Percentiles rank a stretch among this genome's conserved stretches.
These are phyloP conservation scores for Arctopsyche grandis DNA, from an alignment of 1,140 invertebrate genomes.

Conservation along the genomic window DNA sequence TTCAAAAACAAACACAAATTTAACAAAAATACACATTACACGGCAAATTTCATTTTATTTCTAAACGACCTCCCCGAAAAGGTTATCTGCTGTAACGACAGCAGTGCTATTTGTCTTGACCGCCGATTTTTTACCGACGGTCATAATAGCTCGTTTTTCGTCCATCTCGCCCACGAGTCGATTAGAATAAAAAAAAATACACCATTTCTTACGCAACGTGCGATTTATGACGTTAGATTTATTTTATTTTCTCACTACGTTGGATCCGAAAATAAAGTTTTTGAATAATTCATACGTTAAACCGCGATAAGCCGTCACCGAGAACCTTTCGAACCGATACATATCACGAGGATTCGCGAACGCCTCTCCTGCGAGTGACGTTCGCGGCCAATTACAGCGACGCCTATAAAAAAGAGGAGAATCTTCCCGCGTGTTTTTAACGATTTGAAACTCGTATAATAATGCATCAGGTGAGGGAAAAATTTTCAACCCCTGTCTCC, in stretches of 20 bases:
- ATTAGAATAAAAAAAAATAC: not conserved
- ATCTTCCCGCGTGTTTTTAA: too few species aligned
- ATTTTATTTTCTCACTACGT: not conserved
- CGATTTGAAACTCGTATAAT: not conserved
- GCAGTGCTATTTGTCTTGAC: too few species aligned
- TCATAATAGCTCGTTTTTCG: not conserved
- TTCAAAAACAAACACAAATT: too few species aligned
- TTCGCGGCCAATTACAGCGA: not conserved
- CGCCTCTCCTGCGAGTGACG: not conserved
- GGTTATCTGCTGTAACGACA: too few species aligned
- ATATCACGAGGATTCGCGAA: not conserved
- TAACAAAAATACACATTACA: too few species aligned
- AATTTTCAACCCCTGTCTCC: not conserved
- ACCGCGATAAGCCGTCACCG: not conserved
- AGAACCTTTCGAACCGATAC: not conserved
- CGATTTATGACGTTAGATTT: not conserved
- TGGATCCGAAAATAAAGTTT: slow-evolving; percentile 6
- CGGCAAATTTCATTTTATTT: too few species aligned
- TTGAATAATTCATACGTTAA: slow-evolving; percentile 7
- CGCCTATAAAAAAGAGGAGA: not conserved
- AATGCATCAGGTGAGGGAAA: not conserved
- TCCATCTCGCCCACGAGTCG: not conserved
- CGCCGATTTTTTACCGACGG: not conserved
- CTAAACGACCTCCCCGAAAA: too few species aligned
- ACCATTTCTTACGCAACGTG: not conserved